These are phyloP conservation scores for Schrankia costaestrigalis DNA, from an alignment of 2,888 invertebrate genomes.

Conservation along the genomic window DNA sequence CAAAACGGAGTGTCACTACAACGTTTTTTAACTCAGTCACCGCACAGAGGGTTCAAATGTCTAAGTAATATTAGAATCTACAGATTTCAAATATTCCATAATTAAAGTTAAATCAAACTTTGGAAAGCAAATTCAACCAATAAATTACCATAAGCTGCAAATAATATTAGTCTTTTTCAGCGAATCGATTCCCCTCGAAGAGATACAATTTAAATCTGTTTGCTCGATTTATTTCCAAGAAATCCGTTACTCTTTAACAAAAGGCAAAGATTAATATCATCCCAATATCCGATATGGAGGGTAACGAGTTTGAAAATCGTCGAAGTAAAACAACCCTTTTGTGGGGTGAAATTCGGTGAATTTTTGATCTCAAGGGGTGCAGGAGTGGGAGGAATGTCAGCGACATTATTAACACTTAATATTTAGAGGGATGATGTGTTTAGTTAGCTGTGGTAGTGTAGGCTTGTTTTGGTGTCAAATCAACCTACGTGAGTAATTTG, in stretches of 20 bases:
- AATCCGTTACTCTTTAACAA: slow-evolving; percentile 30
- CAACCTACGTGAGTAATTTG: neutral
- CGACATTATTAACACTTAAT: slow-evolving; percentile 72
- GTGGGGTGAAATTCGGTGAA: slow-evolving; percentile 63
- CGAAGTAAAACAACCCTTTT: slow-evolving; percentile 48
- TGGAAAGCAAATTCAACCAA: neutral
- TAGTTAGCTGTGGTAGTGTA: slow-evolving; percentile 23
- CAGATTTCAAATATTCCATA: too few species aligned
- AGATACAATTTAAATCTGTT: slow-evolving; percentile 30
- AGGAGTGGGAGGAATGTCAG: slow-evolving; percentile 46
- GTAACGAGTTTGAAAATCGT: slow-evolving; percentile 56
- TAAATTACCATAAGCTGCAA: slow-evolving; percentile 1
- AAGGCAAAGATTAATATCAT: slow-evolving; percentile 41
- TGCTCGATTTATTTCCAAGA: slow-evolving; percentile 24
- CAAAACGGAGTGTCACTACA: too few species aligned
- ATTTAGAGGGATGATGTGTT: slow-evolving; percentile 56
- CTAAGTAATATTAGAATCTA: too few species aligned
- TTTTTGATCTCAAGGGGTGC: slow-evolving; percentile 57
- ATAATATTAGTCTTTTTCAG: too few species aligned
- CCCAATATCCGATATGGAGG: slow-evolving; percentile 56
- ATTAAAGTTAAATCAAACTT: neutral
- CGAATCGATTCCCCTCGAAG: slow-evolving; percentile 3
- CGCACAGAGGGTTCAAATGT: too few species aligned
- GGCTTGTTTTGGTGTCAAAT: slow-evolving; percentile 13
- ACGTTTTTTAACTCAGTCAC: too few species aligned